Evolutionary conservation across 2,888 invertebrate species (phyloP), one percentile per base, ranked within the genome.

Genomic region (Callinectes sapidus): DNA sequence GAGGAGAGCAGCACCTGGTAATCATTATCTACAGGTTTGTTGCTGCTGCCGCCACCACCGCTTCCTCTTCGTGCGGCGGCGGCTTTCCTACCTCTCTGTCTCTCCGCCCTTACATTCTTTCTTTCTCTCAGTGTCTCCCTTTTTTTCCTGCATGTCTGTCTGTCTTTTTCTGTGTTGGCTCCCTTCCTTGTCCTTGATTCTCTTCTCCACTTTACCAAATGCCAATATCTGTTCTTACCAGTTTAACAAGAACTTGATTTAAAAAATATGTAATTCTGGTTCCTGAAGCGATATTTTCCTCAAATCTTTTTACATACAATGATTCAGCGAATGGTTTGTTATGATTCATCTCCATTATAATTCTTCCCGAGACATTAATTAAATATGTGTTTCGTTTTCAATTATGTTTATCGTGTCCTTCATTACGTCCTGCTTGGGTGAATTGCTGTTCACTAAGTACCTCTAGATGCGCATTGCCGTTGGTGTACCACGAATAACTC

Each of bases 1-100:
- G 28, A 71, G 81, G 77, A 61, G 90, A 14, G 28, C 32, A n/a
- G 32, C 90, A 77, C 90, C 90, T 90, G 90, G 90, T 90, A 90
- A 71, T 90, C 39, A 90, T 90, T 90, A 90, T 71, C 89, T 42
- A 35, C 66, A 71, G 42, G 66, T 90, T 71, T 77, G 39, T 55
- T 66, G 66, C 89, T 61, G n/a, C 23, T 81, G n/a, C 81, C 48
- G 54, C 77, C 81, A 42, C 48, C 81, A 54, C 89, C 81, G n/a
- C 71, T 28, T 71, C 71, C 71, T 71, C 71, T 71, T 28, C 71
- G 71, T 71, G 71, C n/a, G 71, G 71, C n/a, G 71, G 71, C 71
- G 71, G 71, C 71, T 28, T 71, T 28, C 28, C 71, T 71, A 71
- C 71, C n/a, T 71, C 71, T 5, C 61, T 61, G 61, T 23, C 61